Evolutionary conservation across 1,140 invertebrate genomes (phyloP), one percentile per base, ranked within the genome.

Genomic region (Papilio glaucus): DNA sequence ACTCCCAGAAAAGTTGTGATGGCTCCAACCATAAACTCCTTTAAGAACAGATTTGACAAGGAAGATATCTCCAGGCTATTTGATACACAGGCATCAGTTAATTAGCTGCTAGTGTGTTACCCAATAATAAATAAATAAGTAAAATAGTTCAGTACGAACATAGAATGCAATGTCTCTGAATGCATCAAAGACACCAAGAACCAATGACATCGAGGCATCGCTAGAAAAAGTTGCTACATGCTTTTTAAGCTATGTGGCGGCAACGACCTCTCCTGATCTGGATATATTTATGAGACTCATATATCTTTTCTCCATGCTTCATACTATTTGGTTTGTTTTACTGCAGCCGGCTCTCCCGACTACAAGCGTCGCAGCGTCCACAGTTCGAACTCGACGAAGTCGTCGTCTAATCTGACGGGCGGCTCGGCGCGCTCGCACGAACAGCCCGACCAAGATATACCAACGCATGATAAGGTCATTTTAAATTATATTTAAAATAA

Each of bases 301-400:
- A 21, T 26, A 57, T 53, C 10, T 39, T 8, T 38, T 5, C 5
- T 15, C 12, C 15, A 21, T 41, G 4, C 12, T 60, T 3, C 26
- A 37, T 41, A 49, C 13, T 21, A 57, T 2, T 26, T 57, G 9
- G 15, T 49, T 1, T 57, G 3, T 57, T 26, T 3, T 41, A 18
- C 24, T 13, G 0, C 26, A 61, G 0, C 81, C 90, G 91, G 84
- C 24, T 93, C 92, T 3, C 92, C 93, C 4, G 93, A 94, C 15
- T 92, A 92, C 72, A 94, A 94, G 72, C 82, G 93, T 1, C 88
- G 93, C n/a, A 94, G 93, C 72, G 91, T 93, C 2, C 93, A 93
- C 82, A 94, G 93, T 71, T 93, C 91, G 3, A 94, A 94, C 71
- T 93, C 92, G 0, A 94, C 93, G 0, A 94, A 94, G 72, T 93